These are phyloP conservation scores for Melipona bicolor DNA, from an alignment of 2,888 invertebrate genomes.

Conservation along the genomic window DNA sequence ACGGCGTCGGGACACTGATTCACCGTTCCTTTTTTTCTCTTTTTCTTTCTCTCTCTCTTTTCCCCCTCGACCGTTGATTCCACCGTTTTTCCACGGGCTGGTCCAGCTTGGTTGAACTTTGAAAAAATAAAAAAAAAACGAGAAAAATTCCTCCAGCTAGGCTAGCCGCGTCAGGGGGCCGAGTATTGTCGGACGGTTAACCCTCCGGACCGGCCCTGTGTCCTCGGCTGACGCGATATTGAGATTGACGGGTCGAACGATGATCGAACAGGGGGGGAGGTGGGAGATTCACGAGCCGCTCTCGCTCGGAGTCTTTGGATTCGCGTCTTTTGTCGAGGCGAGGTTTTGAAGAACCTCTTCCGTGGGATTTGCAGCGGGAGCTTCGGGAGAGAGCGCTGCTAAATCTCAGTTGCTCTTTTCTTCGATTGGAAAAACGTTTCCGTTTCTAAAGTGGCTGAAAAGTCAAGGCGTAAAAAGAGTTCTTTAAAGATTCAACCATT, in stretches of 20 bases:
- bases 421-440: neutral
- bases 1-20: conserved; percentile 51
- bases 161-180: neutral
- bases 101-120: conserved; percentile 35
- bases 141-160: conserved; percentile 20
- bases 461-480: neutral
- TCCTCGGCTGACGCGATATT: neutral
- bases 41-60: neutral
- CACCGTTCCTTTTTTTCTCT: neutral
- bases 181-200: conserved; percentile 35
- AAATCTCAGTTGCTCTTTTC: neutral
- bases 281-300: neutral
- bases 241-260: conserved; percentile 11
- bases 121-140: neutral
- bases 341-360: neutral
- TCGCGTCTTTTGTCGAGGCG: neutral
- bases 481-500: neutral
- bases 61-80: neutral
- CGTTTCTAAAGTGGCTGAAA: neutral
- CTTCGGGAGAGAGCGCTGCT: neutral
- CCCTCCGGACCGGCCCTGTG: neutral
- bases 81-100: conserved; percentile 1
- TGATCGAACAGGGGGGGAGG: neutral
- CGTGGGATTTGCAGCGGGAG: neutral
- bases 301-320: too few relatives aligned